Evolutionary conservation across 2,797 vertebrate species (phyloP), one percentile per base, ranked within the genome.

Genomic region (Hypotaenidia philippensis): DNA sequence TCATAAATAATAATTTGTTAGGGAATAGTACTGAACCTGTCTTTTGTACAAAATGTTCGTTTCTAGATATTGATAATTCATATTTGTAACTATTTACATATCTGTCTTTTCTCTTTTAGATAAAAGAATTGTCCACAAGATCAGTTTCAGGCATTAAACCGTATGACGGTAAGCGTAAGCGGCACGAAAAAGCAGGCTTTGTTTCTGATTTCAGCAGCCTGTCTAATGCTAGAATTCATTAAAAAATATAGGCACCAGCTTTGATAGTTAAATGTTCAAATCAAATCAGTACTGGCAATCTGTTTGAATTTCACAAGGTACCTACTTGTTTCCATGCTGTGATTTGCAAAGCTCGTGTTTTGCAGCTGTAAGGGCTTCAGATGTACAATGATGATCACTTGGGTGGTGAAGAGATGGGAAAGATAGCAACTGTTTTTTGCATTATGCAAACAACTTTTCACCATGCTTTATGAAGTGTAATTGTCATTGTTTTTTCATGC

Each of bases 101-200:
- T 11, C 27, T 91, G 3, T 87, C 50, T 89, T 92, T 38, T 94
- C 68, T 87, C 72, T 93, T 96, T 90, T 88, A 98, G 98, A 97
- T 98, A 91, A 97, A 97, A 94, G 98, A 98, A 55, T 90, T 98
- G 75, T 75, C 97, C 79, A 80, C 79, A 38, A 98, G 90, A 82
- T 87, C 97, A 34, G 34, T 83, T 65, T 74, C 85, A 45, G 92
- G 32, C 29, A 8, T 89, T 66, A 95, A 71, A 66, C 94, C 95
- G 4, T 34, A 71, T 65, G 95, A 94, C 56, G 95, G 98, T 98
- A 93, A 97, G 97, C 93, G 52, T 21, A 61, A 57, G n/a, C 25
- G 20, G 22, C 44, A 61, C 87, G 27, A 20, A 91, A 76, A 90
- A 40, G 2, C 44, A 68, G 15, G 25, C 36, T 53, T 53, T 40